Conservation (phyloP, 2,888 invertebrate species). For the Drosophila mimica region DNA sequence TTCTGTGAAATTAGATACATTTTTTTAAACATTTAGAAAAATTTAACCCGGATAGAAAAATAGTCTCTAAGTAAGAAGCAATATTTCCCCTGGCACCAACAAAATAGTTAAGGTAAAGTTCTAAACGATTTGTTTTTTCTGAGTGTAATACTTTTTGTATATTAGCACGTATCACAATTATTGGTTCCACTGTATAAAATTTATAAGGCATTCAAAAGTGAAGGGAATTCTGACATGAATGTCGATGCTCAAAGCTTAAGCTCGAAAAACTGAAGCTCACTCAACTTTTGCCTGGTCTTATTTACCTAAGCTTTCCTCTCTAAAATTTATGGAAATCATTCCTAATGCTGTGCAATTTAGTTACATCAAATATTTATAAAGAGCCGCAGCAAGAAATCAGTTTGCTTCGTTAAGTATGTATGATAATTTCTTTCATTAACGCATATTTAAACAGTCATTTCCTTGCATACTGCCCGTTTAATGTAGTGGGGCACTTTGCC, state of each 20-base stretch:
- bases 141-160: neutral
- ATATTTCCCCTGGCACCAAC: neutral
- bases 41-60: neutral
- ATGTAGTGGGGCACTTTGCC: conserved; percentile 3
- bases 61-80: neutral
- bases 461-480: conserved; percentile 11
- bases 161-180: neutral
- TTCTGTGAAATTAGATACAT: neutral
- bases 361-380: conserved; percentile 68
- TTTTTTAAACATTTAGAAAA: neutral
- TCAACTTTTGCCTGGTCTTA: conserved; percentile 14
- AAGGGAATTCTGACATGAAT: neutral
- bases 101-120: neutral
- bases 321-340: conserved; percentile 56
- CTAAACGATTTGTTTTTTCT: neutral
- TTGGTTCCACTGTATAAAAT: conserved; percentile 9
- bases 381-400: conserved; percentile 11
- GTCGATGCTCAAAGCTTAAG: neutral
- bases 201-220: neutral
- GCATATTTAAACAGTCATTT: conserved; percentile 67
- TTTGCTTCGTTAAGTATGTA: conserved; percentile 65
- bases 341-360: conserved; percentile 40
- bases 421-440: conserved; percentile 77
- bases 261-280: conserved; percentile 9
- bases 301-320: conserved; percentile 26